phyloP scores from a whole-genome alignment of 2,113 vertebrate species.

The Edolisoma coerulescens region DNA sequence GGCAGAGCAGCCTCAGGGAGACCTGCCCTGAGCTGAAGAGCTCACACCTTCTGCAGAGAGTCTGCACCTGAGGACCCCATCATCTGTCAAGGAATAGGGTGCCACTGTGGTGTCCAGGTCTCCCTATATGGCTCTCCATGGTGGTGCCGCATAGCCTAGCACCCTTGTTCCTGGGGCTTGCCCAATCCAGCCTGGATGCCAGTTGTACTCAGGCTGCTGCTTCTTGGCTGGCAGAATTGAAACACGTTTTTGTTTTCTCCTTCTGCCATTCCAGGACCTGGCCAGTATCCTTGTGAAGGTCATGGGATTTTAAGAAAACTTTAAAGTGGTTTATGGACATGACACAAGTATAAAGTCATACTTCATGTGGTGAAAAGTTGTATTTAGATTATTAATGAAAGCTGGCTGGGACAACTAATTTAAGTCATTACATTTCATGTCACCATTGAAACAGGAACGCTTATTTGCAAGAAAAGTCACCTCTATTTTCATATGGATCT shows the following conservation, averaged over 20 bases:
- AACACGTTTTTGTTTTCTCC: neutral
- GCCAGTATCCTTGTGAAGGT: neutral
- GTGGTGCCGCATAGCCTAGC: neutral
- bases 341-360: neutral
- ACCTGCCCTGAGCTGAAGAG: neutral
- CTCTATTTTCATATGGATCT: neutral
- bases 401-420: neutral
- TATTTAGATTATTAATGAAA: neutral
- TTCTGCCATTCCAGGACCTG: neutral
- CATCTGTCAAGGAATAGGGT: neutral
- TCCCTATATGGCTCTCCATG: neutral
- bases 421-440: neutral
- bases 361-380: neutral
- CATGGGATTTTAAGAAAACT: neutral
- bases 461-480: neutral
- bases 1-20: neutral
- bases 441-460: neutral
- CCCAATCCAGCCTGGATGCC: rapidly evolving
- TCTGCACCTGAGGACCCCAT: neutral
- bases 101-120: neutral
- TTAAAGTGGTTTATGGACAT: neutral
- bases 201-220: no score
- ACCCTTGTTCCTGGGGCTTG: neutral
- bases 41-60: neutral
- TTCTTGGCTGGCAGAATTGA: neutral